These are phyloP conservation scores for Girardinus metallicus DNA, from an alignment of 2,797 vertebrate genomes.

Conservation along the genomic window DNA sequence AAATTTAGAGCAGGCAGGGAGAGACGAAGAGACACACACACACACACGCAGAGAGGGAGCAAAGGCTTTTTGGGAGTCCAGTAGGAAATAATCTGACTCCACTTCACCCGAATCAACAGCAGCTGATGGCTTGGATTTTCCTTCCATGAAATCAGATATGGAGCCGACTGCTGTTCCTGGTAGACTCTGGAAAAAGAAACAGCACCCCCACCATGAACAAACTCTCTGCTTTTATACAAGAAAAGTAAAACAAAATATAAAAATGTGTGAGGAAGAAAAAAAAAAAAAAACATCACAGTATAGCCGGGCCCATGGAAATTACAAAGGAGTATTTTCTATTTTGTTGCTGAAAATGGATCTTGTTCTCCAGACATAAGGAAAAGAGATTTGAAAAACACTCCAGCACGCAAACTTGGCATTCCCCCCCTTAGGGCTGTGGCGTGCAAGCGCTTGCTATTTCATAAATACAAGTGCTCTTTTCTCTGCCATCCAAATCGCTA, in stretches of 20 bases:
- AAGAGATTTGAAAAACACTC: constrained; percentile 82
- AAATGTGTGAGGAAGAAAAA: constrained; percentile 63
- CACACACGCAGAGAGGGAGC: constrained; percentile 31
- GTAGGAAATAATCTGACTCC: constrained; percentile 78
- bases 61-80: constrained; percentile 70
- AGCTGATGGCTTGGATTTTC: constrained; percentile 79
- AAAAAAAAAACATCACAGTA: constrained; percentile 36
- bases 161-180: constrained; percentile 68
- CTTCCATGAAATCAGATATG: constrained; percentile 80
- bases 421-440: constrained; percentile 78
- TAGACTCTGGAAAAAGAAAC: constrained; percentile 81
- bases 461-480: constrained; percentile 78
- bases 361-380: constrained; percentile 78
- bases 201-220: constrained; percentile 57
- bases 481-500: constrained; percentile 78
- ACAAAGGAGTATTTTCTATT: constrained; percentile 73
- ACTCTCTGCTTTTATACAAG: constrained; percentile 66
- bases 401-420: constrained; percentile 83
- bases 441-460: constrained; percentile 80
- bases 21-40: constrained; percentile 47
- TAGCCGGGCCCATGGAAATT: constrained; percentile 75
- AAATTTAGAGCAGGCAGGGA: constrained; percentile 71
- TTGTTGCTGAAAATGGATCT: constrained; percentile 76
- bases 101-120: constrained; percentile 80
- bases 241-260: constrained; percentile 72